phyloP scores from a whole-genome alignment of 1,140 invertebrate genomes.

The Drosophila bocqueti region DNA sequence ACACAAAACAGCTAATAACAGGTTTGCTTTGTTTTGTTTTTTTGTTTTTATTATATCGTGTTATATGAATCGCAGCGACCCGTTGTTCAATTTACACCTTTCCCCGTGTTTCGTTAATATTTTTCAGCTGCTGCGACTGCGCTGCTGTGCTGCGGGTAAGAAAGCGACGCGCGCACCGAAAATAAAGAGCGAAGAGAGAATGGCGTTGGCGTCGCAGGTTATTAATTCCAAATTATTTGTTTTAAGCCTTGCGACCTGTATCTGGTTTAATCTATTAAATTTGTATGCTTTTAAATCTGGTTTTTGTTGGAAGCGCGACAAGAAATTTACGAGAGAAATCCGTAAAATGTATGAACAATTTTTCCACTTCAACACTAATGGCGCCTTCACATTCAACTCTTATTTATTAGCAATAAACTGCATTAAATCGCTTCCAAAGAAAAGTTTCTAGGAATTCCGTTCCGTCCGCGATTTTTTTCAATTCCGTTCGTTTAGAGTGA shows the following conservation, averaged over 20 bases:
- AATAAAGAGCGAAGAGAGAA: neutral
- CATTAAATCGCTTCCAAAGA: neutral
- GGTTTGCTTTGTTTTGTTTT: conserved; percentile 62
- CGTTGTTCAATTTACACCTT: conserved; percentile 53
- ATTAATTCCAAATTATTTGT: conserved; percentile 3
- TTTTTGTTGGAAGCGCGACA: conserved; percentile 8
- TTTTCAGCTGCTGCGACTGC: conserved; percentile 42
- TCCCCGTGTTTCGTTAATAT: conserved; percentile 29
- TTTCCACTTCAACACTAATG: neutral
- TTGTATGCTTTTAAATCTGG: neutral
- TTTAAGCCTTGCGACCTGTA: conserved; percentile 8
- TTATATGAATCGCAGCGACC: conserved; percentile 33
- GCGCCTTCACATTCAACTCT: neutral
- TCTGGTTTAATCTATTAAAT: neutral
- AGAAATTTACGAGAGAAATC: conserved; percentile 1
- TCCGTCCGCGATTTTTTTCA: conserved; percentile 4
- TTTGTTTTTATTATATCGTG: conserved; percentile 3
- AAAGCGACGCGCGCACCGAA: conserved; percentile 42
- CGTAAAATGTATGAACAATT: neutral
- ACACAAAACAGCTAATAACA: conserved; percentile 55
- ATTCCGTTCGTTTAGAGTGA: conserved; percentile 7
- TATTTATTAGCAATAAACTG: conserved; percentile 6
- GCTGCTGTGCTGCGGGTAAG: conserved; percentile 43
- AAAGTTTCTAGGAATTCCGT: neutral
- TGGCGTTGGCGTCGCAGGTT: conserved; percentile 26